A percentile compares a stretch with the other conserved stretches of the same genome.
phyloP scores from a whole-genome alignment of 2,888 invertebrate species.

The Adineta ricciae region DNA sequence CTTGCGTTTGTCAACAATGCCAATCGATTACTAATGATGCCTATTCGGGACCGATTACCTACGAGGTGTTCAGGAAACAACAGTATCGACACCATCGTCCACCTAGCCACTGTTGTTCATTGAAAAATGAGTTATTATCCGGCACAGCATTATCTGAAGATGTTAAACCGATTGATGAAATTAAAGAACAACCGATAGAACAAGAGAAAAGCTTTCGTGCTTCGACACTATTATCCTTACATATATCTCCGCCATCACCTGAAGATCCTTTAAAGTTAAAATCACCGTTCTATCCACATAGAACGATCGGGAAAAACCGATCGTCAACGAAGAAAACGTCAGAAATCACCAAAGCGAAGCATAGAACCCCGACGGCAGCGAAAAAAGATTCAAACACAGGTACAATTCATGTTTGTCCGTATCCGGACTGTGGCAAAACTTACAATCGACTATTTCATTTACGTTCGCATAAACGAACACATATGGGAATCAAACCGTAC shows the following conservation, averaged over 20 bases:
- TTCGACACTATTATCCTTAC: too few relatives aligned
- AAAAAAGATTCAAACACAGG: background rate
- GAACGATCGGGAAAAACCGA: background rate
- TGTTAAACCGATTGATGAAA: background rate
- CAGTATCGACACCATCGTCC: background rate
- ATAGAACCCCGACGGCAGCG: background rate
- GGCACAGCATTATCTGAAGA: too few relatives aligned
- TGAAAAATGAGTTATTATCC: background rate
- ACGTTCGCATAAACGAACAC: conserved; percentile 58
- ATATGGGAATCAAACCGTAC: conserved; percentile 61
- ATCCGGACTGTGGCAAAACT: conserved; percentile 57
- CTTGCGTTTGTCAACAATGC: background rate
- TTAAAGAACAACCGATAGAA: background rate
- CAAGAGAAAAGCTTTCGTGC: background rate
- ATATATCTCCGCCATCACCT: too few relatives aligned
- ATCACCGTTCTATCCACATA: background rate
- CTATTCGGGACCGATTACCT: background rate
- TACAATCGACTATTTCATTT: conserved; percentile 59
- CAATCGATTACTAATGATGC: background rate
- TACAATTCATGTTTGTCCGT: conserved; percentile 47
- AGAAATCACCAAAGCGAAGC: background rate
- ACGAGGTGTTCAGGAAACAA: background rate
- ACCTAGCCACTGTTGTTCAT: background rate
- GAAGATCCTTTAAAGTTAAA: too few relatives aligned
- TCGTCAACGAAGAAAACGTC: background rate